These are phyloP conservation scores for Helostoma temminkii DNA, from an alignment of 2,797 vertebrate species.

Conservation along the genomic window DNA sequence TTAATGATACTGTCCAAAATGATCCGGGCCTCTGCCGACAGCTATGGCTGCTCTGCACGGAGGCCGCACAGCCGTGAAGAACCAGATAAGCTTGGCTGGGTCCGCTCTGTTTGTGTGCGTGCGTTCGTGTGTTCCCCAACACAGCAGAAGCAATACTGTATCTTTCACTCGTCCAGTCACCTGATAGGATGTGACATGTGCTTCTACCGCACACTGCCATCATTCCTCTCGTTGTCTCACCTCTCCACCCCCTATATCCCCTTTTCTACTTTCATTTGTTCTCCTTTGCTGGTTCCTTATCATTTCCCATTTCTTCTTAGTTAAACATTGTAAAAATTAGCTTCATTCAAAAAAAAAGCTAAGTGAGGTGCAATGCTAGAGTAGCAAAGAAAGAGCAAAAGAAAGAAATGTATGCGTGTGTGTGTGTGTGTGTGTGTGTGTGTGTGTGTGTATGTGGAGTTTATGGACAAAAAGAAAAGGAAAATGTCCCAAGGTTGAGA, in stretches of 20 bases:
- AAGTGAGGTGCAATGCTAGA: not conserved
- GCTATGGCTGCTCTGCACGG: conserved; percentile 87
- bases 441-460: not conserved
- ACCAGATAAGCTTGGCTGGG: conserved; percentile 93
- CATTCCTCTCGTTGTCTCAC: conserved; percentile 79
- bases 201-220: conserved; percentile 83
- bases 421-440: too few species aligned
- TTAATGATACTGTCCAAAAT: conserved; percentile 99
- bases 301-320: conserved; percentile 12
- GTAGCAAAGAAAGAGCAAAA: too few species aligned
- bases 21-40: conserved; percentile 92
- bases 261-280: conserved; percentile 53
- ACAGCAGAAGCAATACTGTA: conserved; percentile 83
- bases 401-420: too few species aligned
- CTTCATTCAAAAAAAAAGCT: conserved; percentile 6
- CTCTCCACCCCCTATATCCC: conserved; percentile 45
- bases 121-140: conserved; percentile 59
- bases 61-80: conserved; percentile 78
- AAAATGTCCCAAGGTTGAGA: not conserved
- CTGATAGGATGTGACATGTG: conserved; percentile 94
- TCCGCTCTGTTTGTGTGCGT: conserved; percentile 44
- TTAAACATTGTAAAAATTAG: conserved; percentile 2
- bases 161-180: conserved; percentile 90
- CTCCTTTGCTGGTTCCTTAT: conserved; percentile 20
- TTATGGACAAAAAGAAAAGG: not conserved